Percentiles rank a stretch among this genome's conserved stretches.
Conservation (phyloP, 64 coral and sea anemone genomes). For the Cladopsammia gracilis region DNA sequence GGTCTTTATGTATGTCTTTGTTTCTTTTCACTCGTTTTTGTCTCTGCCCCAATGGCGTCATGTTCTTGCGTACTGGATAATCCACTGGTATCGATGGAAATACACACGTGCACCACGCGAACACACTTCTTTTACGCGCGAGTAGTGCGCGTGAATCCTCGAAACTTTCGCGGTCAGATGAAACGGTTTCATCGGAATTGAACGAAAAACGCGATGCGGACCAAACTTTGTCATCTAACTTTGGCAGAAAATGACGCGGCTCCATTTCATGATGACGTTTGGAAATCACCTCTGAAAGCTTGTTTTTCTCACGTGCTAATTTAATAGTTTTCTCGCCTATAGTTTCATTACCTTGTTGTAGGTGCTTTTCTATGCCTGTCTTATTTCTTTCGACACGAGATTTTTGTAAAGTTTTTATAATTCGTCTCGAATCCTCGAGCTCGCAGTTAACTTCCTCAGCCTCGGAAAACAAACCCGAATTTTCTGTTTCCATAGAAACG, state of each 20-base stretch:
- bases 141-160: not conserved
- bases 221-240: not conserved
- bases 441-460: not conserved
- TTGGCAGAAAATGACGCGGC: conserved; percentile 1
- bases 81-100: conserved; percentile 34
- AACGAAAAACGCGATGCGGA: not conserved
- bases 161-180: not conserved
- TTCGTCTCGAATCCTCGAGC: not conserved
- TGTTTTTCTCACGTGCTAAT: conserved; percentile 13
- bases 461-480: not conserved
- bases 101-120: conserved; percentile 25
- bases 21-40: not conserved
- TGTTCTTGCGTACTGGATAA: not conserved
- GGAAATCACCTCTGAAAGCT: not conserved
- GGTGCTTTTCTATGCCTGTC: not conserved
- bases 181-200: not conserved
- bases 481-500: conserved; percentile 17
- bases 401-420: not conserved
- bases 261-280: not conserved
- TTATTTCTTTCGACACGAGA: not conserved
- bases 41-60: not conserved
- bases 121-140: not conserved
- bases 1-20: not conserved
- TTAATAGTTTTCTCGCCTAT: conserved; percentile 26
- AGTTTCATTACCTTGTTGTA: not conserved